Conservation (phyloP, 2,888 invertebrate species). For the Sepioteuthis lessoniana region DNA sequence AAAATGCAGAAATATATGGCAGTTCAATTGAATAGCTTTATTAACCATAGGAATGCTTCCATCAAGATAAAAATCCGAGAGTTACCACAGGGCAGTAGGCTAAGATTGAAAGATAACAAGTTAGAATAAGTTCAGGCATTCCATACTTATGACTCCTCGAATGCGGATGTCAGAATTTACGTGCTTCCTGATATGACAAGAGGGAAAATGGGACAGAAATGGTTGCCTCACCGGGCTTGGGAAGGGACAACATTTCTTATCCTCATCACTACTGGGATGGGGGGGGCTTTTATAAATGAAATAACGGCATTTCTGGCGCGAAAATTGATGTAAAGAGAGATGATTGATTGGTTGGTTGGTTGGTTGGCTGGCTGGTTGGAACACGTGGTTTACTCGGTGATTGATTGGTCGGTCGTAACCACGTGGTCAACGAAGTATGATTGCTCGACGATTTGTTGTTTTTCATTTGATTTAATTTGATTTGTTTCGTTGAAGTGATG, state of each 20-base stretch:
- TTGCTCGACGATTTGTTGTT: neutral
- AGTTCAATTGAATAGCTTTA: neutral
- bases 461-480: neutral
- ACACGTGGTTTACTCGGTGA: neutral
- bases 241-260: neutral
- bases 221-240: neutral
- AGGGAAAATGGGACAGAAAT: neutral
- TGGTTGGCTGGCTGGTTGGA: neutral
- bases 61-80: neutral
- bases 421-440: neutral
- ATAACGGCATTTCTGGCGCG: slow-evolving; percentile 11
- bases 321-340: neutral
- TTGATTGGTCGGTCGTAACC: neutral
- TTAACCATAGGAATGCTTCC: neutral
- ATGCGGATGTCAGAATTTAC: slow-evolving; percentile 1
- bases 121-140: neutral
- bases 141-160: neutral
- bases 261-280: neutral
- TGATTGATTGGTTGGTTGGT: neutral
- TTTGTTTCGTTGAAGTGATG: neutral
- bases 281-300: neutral
- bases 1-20: neutral
- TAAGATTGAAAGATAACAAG: neutral
- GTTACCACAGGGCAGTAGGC: neutral
- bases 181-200: neutral